These are phyloP conservation scores for Ianthella basta DNA, from an alignment of 37 sponge, comb jelly and placozoan species.

Conservation along the genomic window DNA sequence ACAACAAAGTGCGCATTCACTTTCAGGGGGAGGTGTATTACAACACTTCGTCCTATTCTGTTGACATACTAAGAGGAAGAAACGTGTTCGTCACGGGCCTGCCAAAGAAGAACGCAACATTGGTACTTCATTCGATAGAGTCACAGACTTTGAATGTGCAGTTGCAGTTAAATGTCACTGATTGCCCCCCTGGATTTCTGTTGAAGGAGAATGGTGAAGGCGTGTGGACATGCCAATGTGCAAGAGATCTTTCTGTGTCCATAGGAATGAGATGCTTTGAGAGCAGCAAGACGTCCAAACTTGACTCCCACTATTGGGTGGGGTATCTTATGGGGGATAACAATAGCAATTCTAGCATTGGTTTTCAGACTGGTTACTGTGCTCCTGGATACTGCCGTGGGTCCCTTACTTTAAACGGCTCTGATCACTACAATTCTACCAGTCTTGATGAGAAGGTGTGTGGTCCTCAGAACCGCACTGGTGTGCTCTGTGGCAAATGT, in stretches of 20 bases:
- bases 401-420: background rate
- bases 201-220: too few species aligned
- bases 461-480: conserved; percentile 4
- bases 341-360: background rate
- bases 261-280: background rate
- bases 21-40: background rate
- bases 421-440: conserved; percentile 11
- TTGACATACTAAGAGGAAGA: background rate
- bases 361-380: background rate
- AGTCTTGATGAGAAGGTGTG: background rate
- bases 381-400: background rate
- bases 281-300: background rate
- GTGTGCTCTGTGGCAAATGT: conserved; percentile 2
- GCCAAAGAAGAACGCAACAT: background rate
- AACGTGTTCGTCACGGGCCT: background rate
- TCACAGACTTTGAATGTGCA: background rate
- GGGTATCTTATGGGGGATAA: background rate
- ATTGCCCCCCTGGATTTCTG: conserved; percentile 20
- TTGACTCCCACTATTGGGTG: background rate
- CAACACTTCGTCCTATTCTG: background rate
- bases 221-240: too few species aligned
- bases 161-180: background rate
- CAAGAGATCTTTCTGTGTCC: too few species aligned
- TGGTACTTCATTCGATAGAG: background rate
- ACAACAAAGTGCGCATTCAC: background rate